Conservation (phyloP, 2,797 vertebrate species). For the Dendrocincla fuliginosa region DNA sequence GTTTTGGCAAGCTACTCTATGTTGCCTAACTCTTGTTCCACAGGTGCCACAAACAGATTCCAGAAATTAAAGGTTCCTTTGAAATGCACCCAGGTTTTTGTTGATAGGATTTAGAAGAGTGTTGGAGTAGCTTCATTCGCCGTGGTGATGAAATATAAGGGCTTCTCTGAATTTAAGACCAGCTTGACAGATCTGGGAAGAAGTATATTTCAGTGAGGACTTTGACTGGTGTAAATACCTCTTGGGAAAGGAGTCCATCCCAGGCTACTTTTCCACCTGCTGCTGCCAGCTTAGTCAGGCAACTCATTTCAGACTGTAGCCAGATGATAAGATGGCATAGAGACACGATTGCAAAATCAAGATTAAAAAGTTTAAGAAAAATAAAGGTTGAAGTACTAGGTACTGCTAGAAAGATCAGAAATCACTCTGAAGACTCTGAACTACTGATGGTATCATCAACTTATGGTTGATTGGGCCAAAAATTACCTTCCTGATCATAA, state of each 20-base stretch:
- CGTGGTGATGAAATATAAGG: not conserved
- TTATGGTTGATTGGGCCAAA: not conserved
- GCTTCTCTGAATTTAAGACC: not conserved
- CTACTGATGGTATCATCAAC: not conserved
- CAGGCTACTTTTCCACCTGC: not conserved
- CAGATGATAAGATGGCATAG: not conserved
- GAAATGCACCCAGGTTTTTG: not conserved
- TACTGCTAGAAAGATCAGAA: not conserved
- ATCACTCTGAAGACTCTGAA: not conserved
- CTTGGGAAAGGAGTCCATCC: not conserved
- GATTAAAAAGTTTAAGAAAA: not conserved
- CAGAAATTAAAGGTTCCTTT: not conserved
- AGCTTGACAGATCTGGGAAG: not conserved
- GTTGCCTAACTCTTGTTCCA: not conserved
- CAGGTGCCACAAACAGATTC: not conserved
- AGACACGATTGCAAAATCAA: not conserved
- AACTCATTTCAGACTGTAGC: not conserved
- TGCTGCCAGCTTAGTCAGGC: not conserved
- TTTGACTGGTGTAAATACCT: not conserved
- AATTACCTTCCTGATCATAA: not conserved
- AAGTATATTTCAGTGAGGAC: not conserved
- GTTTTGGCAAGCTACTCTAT: not conserved
- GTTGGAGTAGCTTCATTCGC: not conserved
- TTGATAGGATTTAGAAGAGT: not conserved
- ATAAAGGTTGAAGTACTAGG: not conserved